Percentiles rank a stretch among this genome's conserved stretches.
Conservation (phyloP, 2,797 vertebrate species). For the Knipowitschia caucasica region DNA sequence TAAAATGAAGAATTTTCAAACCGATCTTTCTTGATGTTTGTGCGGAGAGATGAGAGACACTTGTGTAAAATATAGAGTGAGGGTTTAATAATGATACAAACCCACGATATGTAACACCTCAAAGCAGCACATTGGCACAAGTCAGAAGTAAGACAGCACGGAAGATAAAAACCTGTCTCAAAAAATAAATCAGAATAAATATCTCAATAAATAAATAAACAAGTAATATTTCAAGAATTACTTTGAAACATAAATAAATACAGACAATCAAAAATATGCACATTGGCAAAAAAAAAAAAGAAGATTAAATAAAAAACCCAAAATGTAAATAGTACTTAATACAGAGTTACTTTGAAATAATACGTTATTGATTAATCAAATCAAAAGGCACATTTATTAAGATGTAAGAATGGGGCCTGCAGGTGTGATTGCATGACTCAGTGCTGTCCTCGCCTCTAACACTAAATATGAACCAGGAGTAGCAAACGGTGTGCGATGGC, state of each 20-base stretch:
- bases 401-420: conserved; percentile 78
- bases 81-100: conserved; percentile 88
- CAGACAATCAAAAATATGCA: conserved; percentile 82
- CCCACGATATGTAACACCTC: conserved; percentile 86
- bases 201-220: conserved; percentile 85
- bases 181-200: conserved; percentile 85
- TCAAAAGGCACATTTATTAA: conserved; percentile 89
- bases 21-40: not conserved
- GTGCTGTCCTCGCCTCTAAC: conserved; percentile 54
- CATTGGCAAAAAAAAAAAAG: conserved; percentile 80
- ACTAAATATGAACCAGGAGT: conserved; percentile 56
- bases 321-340: conserved; percentile 73
- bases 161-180: conserved; percentile 82
- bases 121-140: conserved; percentile 88
- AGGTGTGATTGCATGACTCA: conserved; percentile 64
- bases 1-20: not conserved
- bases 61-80: conserved; percentile 83
- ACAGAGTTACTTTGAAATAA: conserved; percentile 80
- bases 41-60: conserved; percentile 48
- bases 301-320: conserved; percentile 72
- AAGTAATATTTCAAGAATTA: conserved; percentile 80
- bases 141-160: conserved; percentile 84
- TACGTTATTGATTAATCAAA: conserved; percentile 82
- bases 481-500: conserved; percentile 62
- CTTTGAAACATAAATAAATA: conserved; percentile 81